phyloP scores from a whole-genome alignment of 2,888 invertebrate genomes.

The Heliconius ismenius region DNA sequence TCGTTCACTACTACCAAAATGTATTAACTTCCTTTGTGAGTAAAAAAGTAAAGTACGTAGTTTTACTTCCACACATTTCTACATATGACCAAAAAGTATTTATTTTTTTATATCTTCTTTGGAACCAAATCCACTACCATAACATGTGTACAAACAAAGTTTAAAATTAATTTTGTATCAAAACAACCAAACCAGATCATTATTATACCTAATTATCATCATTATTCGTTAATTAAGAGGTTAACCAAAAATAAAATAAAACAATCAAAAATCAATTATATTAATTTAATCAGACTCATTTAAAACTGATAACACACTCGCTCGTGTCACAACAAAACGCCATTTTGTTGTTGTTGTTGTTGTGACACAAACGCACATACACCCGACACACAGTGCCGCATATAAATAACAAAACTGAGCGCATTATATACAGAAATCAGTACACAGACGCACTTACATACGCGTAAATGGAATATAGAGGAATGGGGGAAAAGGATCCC shows the following conservation, averaged over 20 bases:
- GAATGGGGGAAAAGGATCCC: neutral
- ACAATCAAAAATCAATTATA: slow-evolving; percentile 43
- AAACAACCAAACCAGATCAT: neutral
- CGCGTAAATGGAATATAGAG: slow-evolving; percentile 23
- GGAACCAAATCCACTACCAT: no score
- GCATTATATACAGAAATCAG: slow-evolving; percentile 50
- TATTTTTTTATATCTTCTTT: no score
- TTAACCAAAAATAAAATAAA: slow-evolving; percentile 29
- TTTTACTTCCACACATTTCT: no score
- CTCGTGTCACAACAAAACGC: slow-evolving; percentile 53
- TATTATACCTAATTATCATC: neutral
- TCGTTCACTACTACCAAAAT: no score
- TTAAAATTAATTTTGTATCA: no score
- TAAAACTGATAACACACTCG: slow-evolving; percentile 72
- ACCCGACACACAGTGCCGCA: slow-evolving; percentile 51
- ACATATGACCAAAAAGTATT: no score
- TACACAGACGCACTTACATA: slow-evolving; percentile 38
- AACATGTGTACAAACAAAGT: no score
- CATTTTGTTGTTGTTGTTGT: slow-evolving; percentile 29
- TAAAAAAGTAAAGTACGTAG: no score
- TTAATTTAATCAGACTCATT: slow-evolving; percentile 81
- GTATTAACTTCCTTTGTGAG: no score
- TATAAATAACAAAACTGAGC: slow-evolving; percentile 47
- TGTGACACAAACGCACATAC: slow-evolving; percentile 44
- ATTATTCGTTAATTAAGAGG: neutral